These are phyloP conservation scores for Channa striata DNA, from an alignment of 2,797 vertebrate genomes.

Conservation along the genomic window DNA sequence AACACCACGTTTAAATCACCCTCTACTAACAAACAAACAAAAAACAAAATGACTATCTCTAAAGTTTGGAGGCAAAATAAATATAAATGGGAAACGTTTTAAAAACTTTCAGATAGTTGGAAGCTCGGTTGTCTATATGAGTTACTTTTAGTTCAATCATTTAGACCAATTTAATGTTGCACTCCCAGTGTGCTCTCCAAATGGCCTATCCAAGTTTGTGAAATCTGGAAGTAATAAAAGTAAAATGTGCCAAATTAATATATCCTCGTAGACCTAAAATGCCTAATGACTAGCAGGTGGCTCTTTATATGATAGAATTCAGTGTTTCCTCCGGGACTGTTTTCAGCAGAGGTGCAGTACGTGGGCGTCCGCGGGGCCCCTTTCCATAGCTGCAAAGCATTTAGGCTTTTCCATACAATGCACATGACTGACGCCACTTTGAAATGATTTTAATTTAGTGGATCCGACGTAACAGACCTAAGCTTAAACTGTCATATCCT, in stretches of 20 bases:
- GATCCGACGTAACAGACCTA: not conserved
- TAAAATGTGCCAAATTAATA: conserved; percentile 3
- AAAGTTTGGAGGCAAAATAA: not conserved
- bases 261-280: not conserved
- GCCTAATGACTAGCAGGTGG: not conserved
- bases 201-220: not conserved
- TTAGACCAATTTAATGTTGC: not conserved
- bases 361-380: not conserved
- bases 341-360: not conserved
- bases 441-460: not conserved
- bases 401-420: not conserved
- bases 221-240: conserved; percentile 14
- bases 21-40: not conserved
- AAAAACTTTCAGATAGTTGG: not conserved
- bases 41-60: not conserved
- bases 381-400: not conserved
- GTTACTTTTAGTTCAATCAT: not conserved
- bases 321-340: not conserved
- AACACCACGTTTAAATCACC: not conserved
- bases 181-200: not conserved
- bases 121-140: not conserved
- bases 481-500: too few relatives aligned
- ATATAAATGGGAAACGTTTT: too few relatives aligned
- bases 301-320: not conserved
- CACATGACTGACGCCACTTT: not conserved